A percentile compares a stretch with the other conserved stretches of the same genome.
Evolutionary conservation across 2,888 invertebrate genomes (phyloP).

Genomic region (Acleris laterana): DNA sequence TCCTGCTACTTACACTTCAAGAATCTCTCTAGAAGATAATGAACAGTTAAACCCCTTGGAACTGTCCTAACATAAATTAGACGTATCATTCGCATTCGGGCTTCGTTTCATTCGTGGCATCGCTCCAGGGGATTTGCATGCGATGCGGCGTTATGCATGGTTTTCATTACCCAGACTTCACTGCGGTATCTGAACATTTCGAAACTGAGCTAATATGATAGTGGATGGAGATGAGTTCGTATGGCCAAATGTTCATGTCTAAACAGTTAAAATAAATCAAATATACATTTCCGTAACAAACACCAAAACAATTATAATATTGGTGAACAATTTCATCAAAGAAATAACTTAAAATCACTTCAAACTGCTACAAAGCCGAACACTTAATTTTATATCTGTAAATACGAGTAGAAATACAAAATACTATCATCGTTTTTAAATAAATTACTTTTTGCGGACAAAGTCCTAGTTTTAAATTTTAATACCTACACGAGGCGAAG

Average conservation of each 20-base stretch:
- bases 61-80: slow-evolving; percentile 16
- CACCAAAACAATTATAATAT: too few relatives aligned
- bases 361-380: too few relatives aligned
- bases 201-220: not conserved
- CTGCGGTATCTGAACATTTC: slow-evolving; percentile 2
- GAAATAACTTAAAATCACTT: too few relatives aligned
- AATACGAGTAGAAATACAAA: too few relatives aligned
- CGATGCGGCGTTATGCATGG: slow-evolving; percentile 11
- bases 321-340: too few relatives aligned
- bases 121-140: slow-evolving; percentile 28
- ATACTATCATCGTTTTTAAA: not conserved
- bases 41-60: not conserved
- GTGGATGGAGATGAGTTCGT: not conserved
- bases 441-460: not conserved
- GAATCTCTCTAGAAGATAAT: not conserved
- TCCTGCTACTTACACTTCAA: too few relatives aligned
- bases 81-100: slow-evolving; percentile 5
- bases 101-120: slow-evolving; percentile 8
- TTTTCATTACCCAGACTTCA: slow-evolving; percentile 6
- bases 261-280: too few relatives aligned
- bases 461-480: not conserved
- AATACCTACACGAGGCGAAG: not conserved
- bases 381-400: too few relatives aligned
- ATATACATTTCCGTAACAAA: too few relatives aligned
- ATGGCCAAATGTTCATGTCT: not conserved